A percentile compares a stretch with the other conserved stretches of the same genome.
phyloP scores from a whole-genome alignment of 2,113 vertebrate genomes.

The Macquaria ambigua region DNA sequence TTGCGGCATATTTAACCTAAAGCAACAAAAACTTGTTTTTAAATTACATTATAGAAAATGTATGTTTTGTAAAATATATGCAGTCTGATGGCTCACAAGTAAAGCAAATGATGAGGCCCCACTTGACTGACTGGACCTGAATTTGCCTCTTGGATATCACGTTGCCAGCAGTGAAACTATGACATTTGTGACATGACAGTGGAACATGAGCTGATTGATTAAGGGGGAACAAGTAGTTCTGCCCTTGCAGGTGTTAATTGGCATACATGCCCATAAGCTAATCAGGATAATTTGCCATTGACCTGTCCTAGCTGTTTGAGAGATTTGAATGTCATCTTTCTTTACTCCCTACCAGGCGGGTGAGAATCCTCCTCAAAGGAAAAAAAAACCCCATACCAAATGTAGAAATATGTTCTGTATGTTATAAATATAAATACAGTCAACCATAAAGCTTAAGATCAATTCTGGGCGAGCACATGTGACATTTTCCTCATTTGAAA shows the following conservation, averaged over 20 bases:
- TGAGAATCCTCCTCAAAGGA: background rate
- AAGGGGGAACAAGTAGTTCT: background rate
- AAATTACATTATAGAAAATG: no score
- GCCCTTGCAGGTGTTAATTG: conserved; percentile 10
- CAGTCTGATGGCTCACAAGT: background rate
- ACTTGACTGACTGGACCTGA: background rate
- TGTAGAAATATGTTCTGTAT: background rate
- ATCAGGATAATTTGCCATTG: background rate
- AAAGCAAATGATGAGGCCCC: background rate
- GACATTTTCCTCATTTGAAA: background rate
- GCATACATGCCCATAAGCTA: background rate
- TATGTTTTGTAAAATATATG: background rate
- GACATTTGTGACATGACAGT: conserved; percentile 20
- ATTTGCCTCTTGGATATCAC: conserved; percentile 5
- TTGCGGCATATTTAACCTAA: no score
- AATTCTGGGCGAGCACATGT: background rate
- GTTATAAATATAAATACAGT: background rate
- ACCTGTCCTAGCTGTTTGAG: background rate
- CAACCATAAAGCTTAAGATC: background rate
- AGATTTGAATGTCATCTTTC: background rate
- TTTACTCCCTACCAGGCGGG: background rate
- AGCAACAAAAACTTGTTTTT: no score
- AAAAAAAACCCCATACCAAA: background rate
- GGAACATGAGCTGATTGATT: conserved; percentile 8
- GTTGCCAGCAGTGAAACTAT: conserved; percentile 5